A percentile compares a stretch with the other conserved stretches of the same genome.
phyloP scores from a whole-genome alignment of 53 echinoderm and acorn worm genomes.

The Henricia sp. region DNA sequence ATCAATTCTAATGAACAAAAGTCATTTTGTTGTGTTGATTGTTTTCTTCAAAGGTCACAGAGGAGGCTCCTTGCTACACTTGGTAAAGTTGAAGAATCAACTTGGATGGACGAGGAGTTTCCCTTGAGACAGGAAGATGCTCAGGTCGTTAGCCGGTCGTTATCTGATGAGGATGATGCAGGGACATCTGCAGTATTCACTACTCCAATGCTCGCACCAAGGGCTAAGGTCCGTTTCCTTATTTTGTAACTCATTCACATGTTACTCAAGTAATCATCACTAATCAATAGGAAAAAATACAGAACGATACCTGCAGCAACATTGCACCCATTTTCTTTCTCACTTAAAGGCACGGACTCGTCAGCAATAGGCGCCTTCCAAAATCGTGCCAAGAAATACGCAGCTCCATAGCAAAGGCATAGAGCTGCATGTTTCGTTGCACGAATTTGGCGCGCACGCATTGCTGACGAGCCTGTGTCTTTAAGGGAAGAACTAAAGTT shows the following conservation, averaged over 20 bases:
- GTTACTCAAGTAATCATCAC: neutral
- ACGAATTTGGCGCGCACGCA: too few species aligned
- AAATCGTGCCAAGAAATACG: too few species aligned
- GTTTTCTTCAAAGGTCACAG: constrained; percentile 69
- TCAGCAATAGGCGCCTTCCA: too few species aligned
- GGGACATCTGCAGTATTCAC: constrained; percentile 56
- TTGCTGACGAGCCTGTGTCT: too few species aligned
- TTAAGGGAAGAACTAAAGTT: too few species aligned
- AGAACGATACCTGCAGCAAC: too few species aligned
- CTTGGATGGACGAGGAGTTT: constrained; percentile 55
- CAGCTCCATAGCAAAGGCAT: too few species aligned
- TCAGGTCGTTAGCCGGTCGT: constrained; percentile 10
- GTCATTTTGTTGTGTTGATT: too few species aligned
- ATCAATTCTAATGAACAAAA: too few species aligned
- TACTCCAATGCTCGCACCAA: constrained; percentile 78
- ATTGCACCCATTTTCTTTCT: too few species aligned
- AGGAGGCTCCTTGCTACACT: constrained; percentile 77
- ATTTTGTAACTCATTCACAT: neutral
- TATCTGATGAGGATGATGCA: constrained; percentile 14
- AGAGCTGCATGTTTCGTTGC: too few species aligned
- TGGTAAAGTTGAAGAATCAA: constrained; percentile 76
- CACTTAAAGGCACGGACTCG: too few species aligned
- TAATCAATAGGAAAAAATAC: neutral
- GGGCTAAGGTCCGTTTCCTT: constrained; percentile 73
- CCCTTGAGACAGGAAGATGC: constrained; percentile 11